Base-by-base conservation (phyloP, 2,113 vertebrate genomes). In the Dasyornis broadbenti region DNA sequence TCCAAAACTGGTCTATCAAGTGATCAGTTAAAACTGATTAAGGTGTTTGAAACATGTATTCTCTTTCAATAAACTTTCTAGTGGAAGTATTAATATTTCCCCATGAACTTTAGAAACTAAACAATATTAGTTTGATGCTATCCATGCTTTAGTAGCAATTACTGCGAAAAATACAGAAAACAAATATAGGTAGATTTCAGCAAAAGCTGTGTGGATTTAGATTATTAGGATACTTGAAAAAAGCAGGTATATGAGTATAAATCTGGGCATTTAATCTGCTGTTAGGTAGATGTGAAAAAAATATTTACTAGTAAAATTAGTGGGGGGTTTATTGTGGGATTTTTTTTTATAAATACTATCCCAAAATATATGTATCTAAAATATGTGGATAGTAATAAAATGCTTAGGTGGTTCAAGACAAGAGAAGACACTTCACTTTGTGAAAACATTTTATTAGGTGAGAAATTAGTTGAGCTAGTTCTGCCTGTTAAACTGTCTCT, bases 311-410 rank as follows among this genome's bases (percentile, higher is more conserved):
- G 5, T 52, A 42, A 73, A 65, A 56, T 11, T 47, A 30, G 52
- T 22, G 3, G 1, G 1, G 1, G 10, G 17, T 17, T 49, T 9
- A 4, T 27, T 23, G 27, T 33, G 20, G 19, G 19, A 59, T 52
- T 23, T 24, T 53, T 70, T 52, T 66, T 53, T 78, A 27, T 65
- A 70, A 47, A 7, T 71, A 14, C 16, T 50, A 73, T 16, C 10
- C 27, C 19, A 50, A 83, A 70, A 69, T 1, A 30, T 12, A 56
- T 24, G 86, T 82, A 42, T n/a, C 24, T 91, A 68, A 45, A 72
- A 61, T 54, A 42, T 53, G 1, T 28, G 85, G 23, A 7, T 26
- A 45, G 27, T 30, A 92, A 57, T 6, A 89, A 91, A 66, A 31
- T 44, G 4, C 11, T 77, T 69, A 54, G 26, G 20, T 79, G n/a